Conservation (phyloP, 2,797 vertebrate species). For the Acrocephalus scirpaceus region DNA sequence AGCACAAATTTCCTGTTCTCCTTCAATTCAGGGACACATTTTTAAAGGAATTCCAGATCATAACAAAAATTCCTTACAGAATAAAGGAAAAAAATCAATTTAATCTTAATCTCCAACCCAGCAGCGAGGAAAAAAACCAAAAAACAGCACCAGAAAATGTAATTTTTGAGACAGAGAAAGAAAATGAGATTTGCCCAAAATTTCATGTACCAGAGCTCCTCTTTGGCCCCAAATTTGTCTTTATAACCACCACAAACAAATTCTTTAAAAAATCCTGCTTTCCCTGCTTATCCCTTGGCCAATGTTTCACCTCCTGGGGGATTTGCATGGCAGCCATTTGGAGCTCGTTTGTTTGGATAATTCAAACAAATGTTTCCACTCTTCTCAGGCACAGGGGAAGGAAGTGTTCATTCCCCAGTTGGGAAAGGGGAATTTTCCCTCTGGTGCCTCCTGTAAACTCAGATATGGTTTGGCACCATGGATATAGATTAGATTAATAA, state of each 20-base stretch:
- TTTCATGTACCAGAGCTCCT: neutral
- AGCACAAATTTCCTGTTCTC: neutral
- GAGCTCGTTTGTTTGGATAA: slow-evolving; percentile 35
- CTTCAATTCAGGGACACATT: neutral
- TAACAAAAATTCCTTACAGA: fast-evolving
- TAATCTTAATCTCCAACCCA: neutral
- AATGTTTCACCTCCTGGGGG: neutral
- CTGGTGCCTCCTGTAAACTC: neutral
- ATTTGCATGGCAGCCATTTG: neutral
- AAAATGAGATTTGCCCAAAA: neutral
- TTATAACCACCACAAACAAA: neutral
- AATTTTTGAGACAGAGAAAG: neutral
- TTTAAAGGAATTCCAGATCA: neutral
- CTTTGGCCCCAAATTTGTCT: neutral
- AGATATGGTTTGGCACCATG: neutral
- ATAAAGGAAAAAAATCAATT: neutral
- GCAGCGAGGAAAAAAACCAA: fast-evolving
- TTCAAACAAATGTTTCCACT: neutral
- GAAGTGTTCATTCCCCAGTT: neutral
- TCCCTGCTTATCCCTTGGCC: neutral
- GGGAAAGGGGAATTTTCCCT: neutral
- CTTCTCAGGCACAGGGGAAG: neutral
- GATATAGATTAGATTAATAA: neutral
- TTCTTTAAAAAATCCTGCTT: neutral
- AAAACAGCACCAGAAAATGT: neutral